Evolutionary conservation across 2,113 vertebrate species (phyloP).

Genomic region (Hippocampus abdominalis): DNA sequence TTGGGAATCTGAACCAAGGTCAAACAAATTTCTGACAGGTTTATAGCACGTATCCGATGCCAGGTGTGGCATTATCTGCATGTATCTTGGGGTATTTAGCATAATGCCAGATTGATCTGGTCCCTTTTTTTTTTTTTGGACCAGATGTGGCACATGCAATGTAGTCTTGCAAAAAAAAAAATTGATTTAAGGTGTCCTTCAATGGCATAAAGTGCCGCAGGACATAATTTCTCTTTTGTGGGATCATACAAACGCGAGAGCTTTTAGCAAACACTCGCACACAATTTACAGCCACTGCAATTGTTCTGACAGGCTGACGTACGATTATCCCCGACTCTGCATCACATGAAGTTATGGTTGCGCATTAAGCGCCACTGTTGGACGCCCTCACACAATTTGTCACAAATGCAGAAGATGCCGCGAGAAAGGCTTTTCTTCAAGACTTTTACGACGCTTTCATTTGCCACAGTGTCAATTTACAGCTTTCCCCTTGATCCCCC

Average conservation of each 20-base stretch:
- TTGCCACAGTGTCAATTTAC: constrained; percentile 45
- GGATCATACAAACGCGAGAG: constrained; percentile 15
- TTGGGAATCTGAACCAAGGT: no score
- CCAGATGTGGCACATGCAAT: no score
- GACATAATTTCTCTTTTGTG: constrained; percentile 29
- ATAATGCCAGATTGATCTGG: no score
- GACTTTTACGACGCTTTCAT: constrained; percentile 54
- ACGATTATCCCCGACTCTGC: constrained; percentile 33
- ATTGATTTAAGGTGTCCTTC: background rate
- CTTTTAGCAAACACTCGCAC: constrained; percentile 19
- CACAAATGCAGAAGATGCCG: constrained; percentile 30
- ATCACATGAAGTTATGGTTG: constrained; percentile 31
- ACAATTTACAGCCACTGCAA: constrained; percentile 37
- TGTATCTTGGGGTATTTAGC: no score
- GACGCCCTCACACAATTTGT: constrained; percentile 11
- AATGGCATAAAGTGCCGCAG: constrained; percentile 28
- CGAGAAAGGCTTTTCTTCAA: constrained; percentile 38
- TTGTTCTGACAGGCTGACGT: constrained; percentile 36
- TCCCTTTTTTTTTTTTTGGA: no score
- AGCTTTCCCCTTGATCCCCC: constrained; percentile 36
- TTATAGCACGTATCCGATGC: no score
- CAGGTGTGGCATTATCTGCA: no score
- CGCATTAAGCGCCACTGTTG: constrained; percentile 34
- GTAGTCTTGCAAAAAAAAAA: no score
- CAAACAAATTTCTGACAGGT: no score